phyloP scores from a whole-genome alignment of 2,113 vertebrate species.

The Brevimyrus niger region DNA sequence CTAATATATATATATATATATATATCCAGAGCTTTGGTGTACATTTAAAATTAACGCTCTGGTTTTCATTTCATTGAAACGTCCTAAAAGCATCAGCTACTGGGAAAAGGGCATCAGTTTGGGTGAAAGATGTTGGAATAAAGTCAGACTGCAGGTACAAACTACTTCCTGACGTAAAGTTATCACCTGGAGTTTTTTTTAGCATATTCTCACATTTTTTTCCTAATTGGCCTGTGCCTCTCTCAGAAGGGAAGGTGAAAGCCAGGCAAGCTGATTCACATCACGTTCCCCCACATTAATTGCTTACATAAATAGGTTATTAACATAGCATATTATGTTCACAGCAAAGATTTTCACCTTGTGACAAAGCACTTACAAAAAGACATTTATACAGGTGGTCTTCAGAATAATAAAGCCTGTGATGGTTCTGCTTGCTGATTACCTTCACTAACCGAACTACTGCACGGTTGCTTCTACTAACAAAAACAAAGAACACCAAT shows the following conservation, averaged over 20 bases:
- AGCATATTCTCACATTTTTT: constrained; percentile 8
- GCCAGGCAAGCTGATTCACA: neutral
- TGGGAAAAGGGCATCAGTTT: neutral
- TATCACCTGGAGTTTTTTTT: constrained; percentile 38
- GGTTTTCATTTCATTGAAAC: constrained; percentile 34
- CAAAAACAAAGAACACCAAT: neutral
- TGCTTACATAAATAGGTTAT: neutral
- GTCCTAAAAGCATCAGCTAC: constrained; percentile 5
- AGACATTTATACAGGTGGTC: neutral
- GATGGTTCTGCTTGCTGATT: neutral
- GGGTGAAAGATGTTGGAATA: constrained; percentile 16
- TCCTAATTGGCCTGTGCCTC: constrained; percentile 30
- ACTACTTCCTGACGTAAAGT: constrained; percentile 31
- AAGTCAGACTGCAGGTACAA: constrained; percentile 32
- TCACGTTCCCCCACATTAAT: neutral
- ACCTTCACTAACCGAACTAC: neutral
- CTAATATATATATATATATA: neutral
- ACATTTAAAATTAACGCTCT: constrained; percentile 22
- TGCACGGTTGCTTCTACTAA: neutral
- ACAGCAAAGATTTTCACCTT: neutral
- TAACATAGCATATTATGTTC: neutral
- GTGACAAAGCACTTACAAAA: neutral
- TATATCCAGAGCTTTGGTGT: constrained; percentile 20
- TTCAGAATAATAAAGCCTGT: neutral
- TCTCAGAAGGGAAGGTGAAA: constrained; percentile 12